Conservation (phyloP, 2,888 invertebrate genomes). For the Phasia obesa region DNA sequence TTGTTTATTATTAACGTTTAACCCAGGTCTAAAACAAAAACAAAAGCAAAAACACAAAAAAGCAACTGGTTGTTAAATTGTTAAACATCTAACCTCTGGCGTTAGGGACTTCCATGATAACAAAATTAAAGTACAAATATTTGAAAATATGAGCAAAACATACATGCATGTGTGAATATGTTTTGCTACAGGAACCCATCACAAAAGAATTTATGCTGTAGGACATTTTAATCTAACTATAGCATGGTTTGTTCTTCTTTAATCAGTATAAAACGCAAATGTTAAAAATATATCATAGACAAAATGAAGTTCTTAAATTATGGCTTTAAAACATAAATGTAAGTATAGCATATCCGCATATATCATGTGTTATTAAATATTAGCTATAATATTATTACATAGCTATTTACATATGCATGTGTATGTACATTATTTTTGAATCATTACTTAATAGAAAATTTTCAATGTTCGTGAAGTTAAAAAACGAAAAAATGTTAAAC, state of each 20-base stretch:
- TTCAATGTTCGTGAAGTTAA: too few species aligned
- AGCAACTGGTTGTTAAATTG: conserved; percentile 23
- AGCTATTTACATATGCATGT: too few species aligned
- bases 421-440: too few species aligned
- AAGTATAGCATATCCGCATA: too few species aligned
- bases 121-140: conserved; percentile 21
- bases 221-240: conserved; percentile 21
- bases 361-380: too few species aligned
- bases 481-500: too few species aligned
- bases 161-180: not conserved
- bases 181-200: conserved; percentile 12
- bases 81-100: conserved; percentile 32
- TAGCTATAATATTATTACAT: too few species aligned
- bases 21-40: not conserved
- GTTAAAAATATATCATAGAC: not conserved
- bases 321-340: not conserved
- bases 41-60: not conserved
- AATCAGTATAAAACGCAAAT: not conserved
- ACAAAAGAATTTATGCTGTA: conserved; percentile 44
- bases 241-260: not conserved
- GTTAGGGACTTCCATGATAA: conserved; percentile 14
- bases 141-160: not conserved
- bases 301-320: not conserved
- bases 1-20: not conserved
- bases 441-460: too few species aligned